Percentiles rank a stretch among this genome's conserved stretches.
Evolutionary conservation across 2,797 vertebrate species (phyloP).

Genomic region (Enteromius trimaculatus): DNA sequence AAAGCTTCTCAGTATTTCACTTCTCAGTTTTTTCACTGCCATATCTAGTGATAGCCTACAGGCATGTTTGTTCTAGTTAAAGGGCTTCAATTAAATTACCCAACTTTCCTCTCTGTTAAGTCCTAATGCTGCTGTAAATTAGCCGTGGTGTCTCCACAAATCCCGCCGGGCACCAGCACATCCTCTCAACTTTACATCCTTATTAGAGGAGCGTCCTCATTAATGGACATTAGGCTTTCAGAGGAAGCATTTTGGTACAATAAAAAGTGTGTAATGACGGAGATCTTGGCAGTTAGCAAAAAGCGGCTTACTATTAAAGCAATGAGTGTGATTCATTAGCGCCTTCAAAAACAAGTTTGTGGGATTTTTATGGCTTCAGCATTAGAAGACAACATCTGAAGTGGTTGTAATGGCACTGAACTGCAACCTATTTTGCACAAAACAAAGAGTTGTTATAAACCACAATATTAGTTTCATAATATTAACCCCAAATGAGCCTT

Average conservation of each 20-base stretch:
- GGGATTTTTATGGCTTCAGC: constrained; percentile 15
- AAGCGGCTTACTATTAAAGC: constrained; percentile 16
- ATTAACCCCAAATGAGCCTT: not conserved
- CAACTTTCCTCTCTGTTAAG: constrained; percentile 36
- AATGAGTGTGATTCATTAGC: constrained; percentile 12
- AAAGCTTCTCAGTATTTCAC: not conserved
- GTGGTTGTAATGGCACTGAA: constrained; percentile 3
- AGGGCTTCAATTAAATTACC: constrained; percentile 55
- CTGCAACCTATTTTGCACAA: not conserved
- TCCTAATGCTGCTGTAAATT: constrained; percentile 67
- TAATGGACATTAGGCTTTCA: constrained; percentile 16
- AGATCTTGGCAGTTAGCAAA: constrained; percentile 23
- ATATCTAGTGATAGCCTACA: constrained; percentile 11
- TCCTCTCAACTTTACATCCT: constrained; percentile 43
- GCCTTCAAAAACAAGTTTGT: constrained; percentile 24
- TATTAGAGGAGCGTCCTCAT: constrained; percentile 45
- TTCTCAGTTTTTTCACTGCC: not conserved
- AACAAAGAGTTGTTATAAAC: not conserved
- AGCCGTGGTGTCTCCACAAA: constrained; percentile 54
- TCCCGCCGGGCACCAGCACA: constrained; percentile 66
- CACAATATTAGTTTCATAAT: not conserved
- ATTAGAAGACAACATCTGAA: constrained; percentile 4
- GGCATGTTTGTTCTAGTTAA: constrained; percentile 53
- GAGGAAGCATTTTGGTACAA: constrained; percentile 33
- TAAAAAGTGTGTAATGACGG: constrained; percentile 10